Percentiles rank a stretch among this genome's conserved stretches.
phyloP scores from a whole-genome alignment of 37 sponge, comb jelly and placozoan genomes.

The Ianthella basta region DNA sequence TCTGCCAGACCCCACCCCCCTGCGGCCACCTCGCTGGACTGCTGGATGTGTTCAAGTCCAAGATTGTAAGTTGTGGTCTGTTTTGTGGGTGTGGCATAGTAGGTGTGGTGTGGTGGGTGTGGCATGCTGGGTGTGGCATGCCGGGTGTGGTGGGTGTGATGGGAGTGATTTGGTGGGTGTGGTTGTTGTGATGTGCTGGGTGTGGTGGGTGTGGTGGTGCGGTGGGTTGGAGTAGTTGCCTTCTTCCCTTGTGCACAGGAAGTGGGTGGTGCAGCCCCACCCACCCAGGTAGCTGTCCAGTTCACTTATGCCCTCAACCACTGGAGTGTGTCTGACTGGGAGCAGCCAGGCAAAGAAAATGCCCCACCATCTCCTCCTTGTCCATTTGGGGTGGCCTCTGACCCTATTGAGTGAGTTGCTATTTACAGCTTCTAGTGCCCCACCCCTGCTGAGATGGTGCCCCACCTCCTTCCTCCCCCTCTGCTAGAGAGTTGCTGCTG shows the following conservation, averaged over 20 bases:
- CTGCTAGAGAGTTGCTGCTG: constrained; percentile 74
- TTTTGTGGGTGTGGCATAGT: background rate
- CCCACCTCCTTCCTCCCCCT: background rate
- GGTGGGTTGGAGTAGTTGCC: background rate
- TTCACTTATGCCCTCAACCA: constrained; percentile 72
- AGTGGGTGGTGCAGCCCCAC: background rate
- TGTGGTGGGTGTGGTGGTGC: background rate
- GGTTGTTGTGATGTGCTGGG: too few relatives aligned
- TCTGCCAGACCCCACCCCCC: constrained; percentile 74
- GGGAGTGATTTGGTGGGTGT: background rate
- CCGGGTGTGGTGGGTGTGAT: background rate
- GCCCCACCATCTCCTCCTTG: constrained; percentile 18
- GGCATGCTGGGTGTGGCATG: too few relatives aligned
- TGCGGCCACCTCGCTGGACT: constrained; percentile 87
- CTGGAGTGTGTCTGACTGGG: constrained; percentile 76
- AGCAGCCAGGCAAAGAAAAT: constrained; percentile 7
- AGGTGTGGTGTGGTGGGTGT: background rate
- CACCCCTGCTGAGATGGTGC: background rate
- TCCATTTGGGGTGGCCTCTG: constrained; percentile 66
- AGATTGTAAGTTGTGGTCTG: constrained; percentile 53
- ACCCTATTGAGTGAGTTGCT: constrained; percentile 68
- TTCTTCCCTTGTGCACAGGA: background rate
- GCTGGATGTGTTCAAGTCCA: constrained; percentile 85
- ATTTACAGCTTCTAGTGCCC: too few relatives aligned
- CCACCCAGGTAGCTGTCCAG: constrained; percentile 63